These are phyloP conservation scores for Netelia virgata DNA, from an alignment of 2,888 invertebrate genomes.

Conservation along the genomic window DNA sequence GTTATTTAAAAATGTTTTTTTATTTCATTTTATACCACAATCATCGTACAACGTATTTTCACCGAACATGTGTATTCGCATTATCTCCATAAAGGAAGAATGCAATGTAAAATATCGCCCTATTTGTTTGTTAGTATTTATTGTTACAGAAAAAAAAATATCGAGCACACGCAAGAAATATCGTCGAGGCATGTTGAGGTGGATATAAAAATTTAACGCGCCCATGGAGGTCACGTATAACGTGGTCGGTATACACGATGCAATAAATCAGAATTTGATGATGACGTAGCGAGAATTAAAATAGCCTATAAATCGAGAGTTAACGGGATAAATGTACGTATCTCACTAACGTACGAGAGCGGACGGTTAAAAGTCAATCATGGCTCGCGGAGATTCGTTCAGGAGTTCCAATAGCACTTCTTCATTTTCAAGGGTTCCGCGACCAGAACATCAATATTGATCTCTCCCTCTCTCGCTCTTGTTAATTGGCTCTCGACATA, in stretches of 20 bases:
- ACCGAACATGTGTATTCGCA: too few species aligned
- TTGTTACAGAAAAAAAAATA: neutral
- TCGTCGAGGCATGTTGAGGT: constrained; percentile 32
- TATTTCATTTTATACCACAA: too few species aligned
- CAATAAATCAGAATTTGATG: constrained; percentile 38
- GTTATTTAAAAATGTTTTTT: too few species aligned
- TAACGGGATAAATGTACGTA: constrained; percentile 35
- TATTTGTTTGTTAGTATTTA: neutral
- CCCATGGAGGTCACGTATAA: neutral
- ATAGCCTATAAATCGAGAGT: constrained; percentile 43
- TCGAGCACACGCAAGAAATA: constrained; percentile 22
- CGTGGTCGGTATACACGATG: neutral
- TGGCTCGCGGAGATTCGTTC: constrained; percentile 31
- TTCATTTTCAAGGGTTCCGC: constrained; percentile 38
- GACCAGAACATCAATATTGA: constrained; percentile 46
- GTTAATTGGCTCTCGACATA: constrained; percentile 27
- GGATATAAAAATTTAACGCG: constrained; percentile 25
- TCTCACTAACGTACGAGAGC: constrained; percentile 27
- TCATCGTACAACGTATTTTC: too few species aligned
- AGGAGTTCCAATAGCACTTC: constrained; percentile 39
- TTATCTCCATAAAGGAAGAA: neutral
- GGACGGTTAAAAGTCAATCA: constrained; percentile 46
- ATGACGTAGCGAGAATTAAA: constrained; percentile 37
- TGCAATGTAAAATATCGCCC: neutral
- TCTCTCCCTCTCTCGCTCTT: constrained; percentile 26